Base-by-base conservation (phyloP, 2,113 vertebrate genomes). In the Cyprinus carpio region DNA sequence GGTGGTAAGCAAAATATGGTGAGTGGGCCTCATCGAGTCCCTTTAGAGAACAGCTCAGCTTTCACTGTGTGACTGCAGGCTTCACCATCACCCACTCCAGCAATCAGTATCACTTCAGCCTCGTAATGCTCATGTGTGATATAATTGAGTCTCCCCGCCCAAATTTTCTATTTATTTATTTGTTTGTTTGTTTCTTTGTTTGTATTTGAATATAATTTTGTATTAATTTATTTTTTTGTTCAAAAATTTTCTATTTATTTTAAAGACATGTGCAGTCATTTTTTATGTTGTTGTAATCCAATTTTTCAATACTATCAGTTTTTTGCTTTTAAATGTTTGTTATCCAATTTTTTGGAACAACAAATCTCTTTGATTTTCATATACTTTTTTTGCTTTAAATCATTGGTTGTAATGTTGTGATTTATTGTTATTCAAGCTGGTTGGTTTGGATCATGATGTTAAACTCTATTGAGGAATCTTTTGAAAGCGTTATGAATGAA, bases 1-100 rank as follows among this genome's bases (percentile, higher is more conserved):
- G 56, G 58, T 43, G 12, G 3, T 34, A 37, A 56, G 75, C 51
- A 58, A 78, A 78, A 58, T 58, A 78, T 78, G 51, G 16, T 49
- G 25, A 54, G 18, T 40, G 64, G 83, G 58, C 31, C 40, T 15
- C 81, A 56, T 15, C 69, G n/a, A 62, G 43, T 75, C 31, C 54
- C 71, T 62, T 81, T 18, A 78, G 20, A 81, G 51, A 20, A 34
- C 46, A 15, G 58, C 31, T 72, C 43, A 87, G 75, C 18, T 6
- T 58, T 74, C 75, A 34, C 37, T 3, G 18, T 15, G 4, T 37
- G 79, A 60, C 23, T n/a, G 25, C 9, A 46, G 72, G 18, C 69
- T 84, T 82, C 62, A 40, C 54, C n/a, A 80, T 8, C n/a, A 65
- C 77, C 81, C 60, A 81, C 60, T 83, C 18, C 16, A 43, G 46